Evolutionary conservation across 1,140 invertebrate genomes (phyloP).

Genomic region (Zaprionus kolodkinae): DNA sequence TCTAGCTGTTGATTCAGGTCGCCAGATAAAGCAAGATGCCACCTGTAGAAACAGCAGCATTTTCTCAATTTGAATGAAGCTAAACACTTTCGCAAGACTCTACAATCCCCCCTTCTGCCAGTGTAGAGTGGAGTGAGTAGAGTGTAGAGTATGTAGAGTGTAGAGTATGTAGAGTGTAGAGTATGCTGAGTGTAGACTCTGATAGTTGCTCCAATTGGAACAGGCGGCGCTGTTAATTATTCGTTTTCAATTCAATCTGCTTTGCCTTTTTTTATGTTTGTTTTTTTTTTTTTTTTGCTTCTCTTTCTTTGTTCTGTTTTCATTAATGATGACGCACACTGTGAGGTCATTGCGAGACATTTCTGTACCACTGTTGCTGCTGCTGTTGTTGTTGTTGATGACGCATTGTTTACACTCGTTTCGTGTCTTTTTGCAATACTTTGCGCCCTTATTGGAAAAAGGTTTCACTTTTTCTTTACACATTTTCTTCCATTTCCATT

Average conservation of each 20-base stretch:
- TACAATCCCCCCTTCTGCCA: too few species aligned
- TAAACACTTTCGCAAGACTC: background rate
- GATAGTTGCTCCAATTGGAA: background rate
- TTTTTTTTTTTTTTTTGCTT: conserved; percentile 3
- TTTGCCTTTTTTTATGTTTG: conserved; percentile 22
- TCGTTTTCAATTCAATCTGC: conserved; percentile 41
- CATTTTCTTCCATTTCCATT: conserved; percentile 27
- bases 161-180: background rate
- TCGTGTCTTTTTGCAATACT: conserved; percentile 3
- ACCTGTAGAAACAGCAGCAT: conserved; percentile 34
- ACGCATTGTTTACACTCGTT: conserved; percentile 55
- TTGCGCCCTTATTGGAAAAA: conserved; percentile 15
- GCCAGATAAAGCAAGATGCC: conserved; percentile 35
- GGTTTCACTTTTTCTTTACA: background rate
- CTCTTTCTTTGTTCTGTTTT: conserved; percentile 28
- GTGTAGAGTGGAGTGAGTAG: background rate
- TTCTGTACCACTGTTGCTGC: conserved; percentile 27
- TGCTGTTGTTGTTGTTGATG: conserved; percentile 37
- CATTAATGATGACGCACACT: conserved; percentile 74
- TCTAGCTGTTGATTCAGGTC: conserved; percentile 36
- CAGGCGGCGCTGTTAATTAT: conserved; percentile 16
- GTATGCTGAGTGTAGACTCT: background rate
- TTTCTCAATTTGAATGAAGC: background rate
- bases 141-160: background rate
- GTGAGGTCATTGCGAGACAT: conserved; percentile 68